Conservation (phyloP, 2,113 vertebrate species). For the Sclerurus mexicanus region DNA sequence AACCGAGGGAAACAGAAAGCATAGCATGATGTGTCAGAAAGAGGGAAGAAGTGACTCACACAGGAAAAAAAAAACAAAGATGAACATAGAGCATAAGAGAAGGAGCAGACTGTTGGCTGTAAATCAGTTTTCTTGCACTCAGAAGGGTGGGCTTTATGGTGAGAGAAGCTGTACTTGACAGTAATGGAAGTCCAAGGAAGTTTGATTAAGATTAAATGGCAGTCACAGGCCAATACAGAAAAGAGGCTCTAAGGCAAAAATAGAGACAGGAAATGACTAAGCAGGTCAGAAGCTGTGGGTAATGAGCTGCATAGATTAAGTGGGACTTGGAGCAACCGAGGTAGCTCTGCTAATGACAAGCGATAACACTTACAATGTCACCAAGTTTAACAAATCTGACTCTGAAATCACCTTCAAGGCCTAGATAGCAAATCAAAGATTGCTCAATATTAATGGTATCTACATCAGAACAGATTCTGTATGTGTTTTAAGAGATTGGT, state of each 20-base stretch:
- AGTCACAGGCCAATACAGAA: background rate
- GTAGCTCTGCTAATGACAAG: conserved; percentile 6
- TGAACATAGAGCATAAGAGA: background rate
- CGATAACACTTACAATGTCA: conserved; percentile 14
- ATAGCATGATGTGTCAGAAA: background rate
- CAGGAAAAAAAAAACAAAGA: conserved; percentile 41
- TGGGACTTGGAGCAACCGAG: background rate
- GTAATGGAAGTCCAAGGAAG: conserved; percentile 27
- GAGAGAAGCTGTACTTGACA: background rate
- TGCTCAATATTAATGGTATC: background rate
- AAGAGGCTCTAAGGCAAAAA: conserved; percentile 8
- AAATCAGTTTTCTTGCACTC: background rate
- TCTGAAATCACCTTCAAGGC: conserved; percentile 45
- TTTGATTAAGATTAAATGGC: conserved; percentile 50
- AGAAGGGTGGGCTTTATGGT: background rate
- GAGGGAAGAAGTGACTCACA: conserved; percentile 27
- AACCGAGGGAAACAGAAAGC: background rate
- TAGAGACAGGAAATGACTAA: conserved; percentile 56
- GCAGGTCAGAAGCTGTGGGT: conserved; percentile 5
- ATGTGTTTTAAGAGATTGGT: background rate
- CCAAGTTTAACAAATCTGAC: conserved; percentile 18
- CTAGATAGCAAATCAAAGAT: conserved; percentile 14
- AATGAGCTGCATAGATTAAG: conserved; percentile 20
- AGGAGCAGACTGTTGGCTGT: background rate
- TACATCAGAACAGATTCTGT: conserved; percentile 2